Percentiles rank a stretch among this genome's conserved stretches.
These are phyloP conservation scores for Marcusenius ussheri DNA, from an alignment of 2,113 vertebrate genomes.

Conservation along the genomic window DNA sequence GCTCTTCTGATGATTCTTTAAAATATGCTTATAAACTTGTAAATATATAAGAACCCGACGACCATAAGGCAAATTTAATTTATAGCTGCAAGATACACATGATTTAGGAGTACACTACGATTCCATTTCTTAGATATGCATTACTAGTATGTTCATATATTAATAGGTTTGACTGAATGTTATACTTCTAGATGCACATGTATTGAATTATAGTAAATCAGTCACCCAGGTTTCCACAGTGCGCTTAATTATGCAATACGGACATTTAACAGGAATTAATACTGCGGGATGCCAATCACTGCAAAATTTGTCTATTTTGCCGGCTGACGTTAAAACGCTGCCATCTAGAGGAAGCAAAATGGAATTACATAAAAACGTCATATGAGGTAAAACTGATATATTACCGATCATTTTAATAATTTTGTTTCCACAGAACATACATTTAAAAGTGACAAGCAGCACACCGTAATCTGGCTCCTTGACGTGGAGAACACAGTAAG, in stretches of 20 bases:
- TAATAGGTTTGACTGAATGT: not conserved
- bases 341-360: not conserved
- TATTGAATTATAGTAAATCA: not conserved
- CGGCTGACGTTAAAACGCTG: not conserved
- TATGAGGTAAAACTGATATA: not conserved
- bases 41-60: not conserved
- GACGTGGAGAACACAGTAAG: not conserved
- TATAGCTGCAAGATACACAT: not conserved
- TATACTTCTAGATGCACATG: not conserved
- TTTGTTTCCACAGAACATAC: not conserved
- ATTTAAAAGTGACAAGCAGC: not conserved
- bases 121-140: not conserved
- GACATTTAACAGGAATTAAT: not conserved
- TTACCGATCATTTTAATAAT: not conserved
- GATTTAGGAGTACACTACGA: not conserved
- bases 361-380: not conserved
- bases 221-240: not conserved
- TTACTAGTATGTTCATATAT: not conserved
- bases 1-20: not conserved
- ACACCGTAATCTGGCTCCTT: not conserved
- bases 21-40: not conserved
- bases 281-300: not conserved
- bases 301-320: not conserved
- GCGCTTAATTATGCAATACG: not conserved
- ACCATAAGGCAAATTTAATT: not conserved